Evolutionary conservation across 2,113 vertebrate genomes (phyloP).

Genomic region (Tauraco erythrolophus): DNA sequence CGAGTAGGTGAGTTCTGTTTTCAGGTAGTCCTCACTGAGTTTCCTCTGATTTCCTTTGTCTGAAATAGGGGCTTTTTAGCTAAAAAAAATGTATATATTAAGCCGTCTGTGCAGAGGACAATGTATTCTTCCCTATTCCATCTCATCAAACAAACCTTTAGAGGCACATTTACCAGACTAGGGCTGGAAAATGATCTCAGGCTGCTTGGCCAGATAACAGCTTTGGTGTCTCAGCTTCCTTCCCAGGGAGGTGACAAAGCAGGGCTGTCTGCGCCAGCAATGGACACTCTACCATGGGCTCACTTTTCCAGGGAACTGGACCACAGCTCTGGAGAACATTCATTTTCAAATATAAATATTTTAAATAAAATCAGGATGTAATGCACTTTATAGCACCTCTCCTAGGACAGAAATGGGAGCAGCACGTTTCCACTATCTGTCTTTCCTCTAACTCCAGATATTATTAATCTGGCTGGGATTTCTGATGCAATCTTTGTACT

Average conservation of each 20-base stretch:
- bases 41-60: background rate
- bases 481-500: background rate
- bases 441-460: background rate
- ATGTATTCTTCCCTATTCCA: background rate
- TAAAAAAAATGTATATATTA: background rate
- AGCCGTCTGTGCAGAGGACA: background rate
- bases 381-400: background rate
- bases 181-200: background rate
- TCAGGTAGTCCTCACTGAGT: background rate
- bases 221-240: background rate
- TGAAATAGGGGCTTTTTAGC: background rate
- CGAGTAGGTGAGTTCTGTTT: background rate
- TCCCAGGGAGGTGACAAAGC: background rate
- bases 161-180: background rate
- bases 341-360: background rate
- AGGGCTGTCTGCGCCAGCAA: background rate
- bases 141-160: background rate
- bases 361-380: background rate
- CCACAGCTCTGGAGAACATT: background rate
- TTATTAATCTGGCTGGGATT: background rate
- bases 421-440: background rate
- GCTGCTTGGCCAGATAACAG: background rate
- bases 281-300: background rate
- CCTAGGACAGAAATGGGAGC: background rate
- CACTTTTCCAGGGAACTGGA: background rate